A percentile compares a stretch with the other conserved stretches of the same genome.
Evolutionary conservation across 1,140 invertebrate species (phyloP).

Genomic region (Temnothorax nylanderi): DNA sequence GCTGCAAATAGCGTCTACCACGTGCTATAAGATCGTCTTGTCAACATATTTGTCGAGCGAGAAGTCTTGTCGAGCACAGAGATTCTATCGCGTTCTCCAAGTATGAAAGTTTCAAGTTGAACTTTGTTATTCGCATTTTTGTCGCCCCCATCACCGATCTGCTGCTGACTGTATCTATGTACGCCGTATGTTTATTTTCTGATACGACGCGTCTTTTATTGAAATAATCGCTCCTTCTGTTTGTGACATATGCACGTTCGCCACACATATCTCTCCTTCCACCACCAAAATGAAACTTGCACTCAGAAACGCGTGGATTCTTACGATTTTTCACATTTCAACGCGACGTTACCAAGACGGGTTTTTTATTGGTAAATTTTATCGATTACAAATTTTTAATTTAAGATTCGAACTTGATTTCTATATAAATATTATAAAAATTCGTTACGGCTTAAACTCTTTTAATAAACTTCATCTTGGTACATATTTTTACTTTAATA

Average conservation of each 20-base stretch:
- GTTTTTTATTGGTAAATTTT: neutral
- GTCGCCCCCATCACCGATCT: neutral
- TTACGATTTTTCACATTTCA: neutral
- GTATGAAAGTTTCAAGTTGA: neutral
- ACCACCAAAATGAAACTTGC: neutral
- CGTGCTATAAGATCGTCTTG: neutral
- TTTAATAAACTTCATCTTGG: neutral
- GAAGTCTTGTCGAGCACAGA: too few relatives aligned
- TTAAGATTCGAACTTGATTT: neutral
- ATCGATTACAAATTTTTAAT: neutral
- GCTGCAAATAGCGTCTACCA: neutral
- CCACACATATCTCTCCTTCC: neutral
- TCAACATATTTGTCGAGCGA: neutral
- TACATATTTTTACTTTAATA: neutral
- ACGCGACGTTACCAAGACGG: neutral
- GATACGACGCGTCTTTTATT: constrained; percentile 12
- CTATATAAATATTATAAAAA: neutral
- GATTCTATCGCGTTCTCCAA: constrained; percentile 9
- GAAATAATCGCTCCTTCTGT: neutral
- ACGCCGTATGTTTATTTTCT: constrained; percentile 24
- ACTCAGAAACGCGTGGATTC: neutral
- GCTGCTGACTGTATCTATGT: neutral
- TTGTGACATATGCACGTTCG: neutral
- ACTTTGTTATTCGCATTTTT: constrained; percentile 29
- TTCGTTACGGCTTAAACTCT: neutral